A percentile compares a stretch with the other conserved stretches of the same genome.
These are phyloP conservation scores for Strongylocentrotus purpuratus DNA, from an alignment of 35 echinoderm and acorn worm species.

Conservation along the genomic window DNA sequence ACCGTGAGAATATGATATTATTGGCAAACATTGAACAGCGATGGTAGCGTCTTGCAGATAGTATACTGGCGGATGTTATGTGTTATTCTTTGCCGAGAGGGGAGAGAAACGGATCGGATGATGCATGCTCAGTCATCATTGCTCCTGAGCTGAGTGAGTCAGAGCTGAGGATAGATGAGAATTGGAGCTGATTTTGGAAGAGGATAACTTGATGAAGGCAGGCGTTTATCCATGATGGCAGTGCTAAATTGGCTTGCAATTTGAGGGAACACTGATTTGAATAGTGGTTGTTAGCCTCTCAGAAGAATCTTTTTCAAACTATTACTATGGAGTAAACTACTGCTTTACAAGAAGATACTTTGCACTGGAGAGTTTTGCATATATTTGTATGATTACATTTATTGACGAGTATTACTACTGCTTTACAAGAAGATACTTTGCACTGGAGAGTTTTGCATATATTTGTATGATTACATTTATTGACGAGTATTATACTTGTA, in stretches of 20 bases:
- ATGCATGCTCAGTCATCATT: background rate
- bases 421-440: background rate
- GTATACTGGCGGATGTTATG: background rate
- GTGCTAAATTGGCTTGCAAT: background rate
- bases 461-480: background rate
- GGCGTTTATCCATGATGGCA: background rate
- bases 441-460: background rate
- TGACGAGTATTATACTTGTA: background rate
- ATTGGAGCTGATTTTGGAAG: background rate
- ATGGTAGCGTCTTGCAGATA: background rate
- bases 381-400: background rate
- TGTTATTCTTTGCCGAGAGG: conserved; percentile 16
- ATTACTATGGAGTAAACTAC: background rate
- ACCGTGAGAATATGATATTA: background rate
- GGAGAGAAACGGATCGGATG: background rate
- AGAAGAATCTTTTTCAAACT: background rate
- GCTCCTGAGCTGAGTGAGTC: background rate
- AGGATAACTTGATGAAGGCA: background rate
- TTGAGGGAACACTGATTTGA: conserved; percentile 1
- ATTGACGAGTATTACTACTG: too few relatives aligned
- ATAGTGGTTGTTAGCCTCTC: background rate
- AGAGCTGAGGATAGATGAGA: background rate
- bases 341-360: background rate
- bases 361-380: background rate
- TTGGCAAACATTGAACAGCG: background rate